Evolutionary conservation across 1,140 invertebrate genomes (phyloP).

Genomic region (Drosophila trapezifrons): DNA sequence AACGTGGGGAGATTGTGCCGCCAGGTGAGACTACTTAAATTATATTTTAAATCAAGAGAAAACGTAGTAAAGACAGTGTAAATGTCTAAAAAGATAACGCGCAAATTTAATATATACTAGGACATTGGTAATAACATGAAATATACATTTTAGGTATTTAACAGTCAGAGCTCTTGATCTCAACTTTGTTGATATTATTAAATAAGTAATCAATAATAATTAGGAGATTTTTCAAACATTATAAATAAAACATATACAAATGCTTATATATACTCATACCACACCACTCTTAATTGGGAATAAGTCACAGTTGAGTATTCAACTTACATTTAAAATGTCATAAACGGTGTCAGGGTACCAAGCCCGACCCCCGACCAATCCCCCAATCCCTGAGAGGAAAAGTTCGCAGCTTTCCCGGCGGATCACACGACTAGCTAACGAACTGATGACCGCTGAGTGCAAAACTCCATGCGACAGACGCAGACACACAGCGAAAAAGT

Average conservation of each 20-base stretch:
- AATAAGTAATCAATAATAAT: too few species aligned
- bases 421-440: constrained; percentile 37
- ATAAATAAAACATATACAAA: too few species aligned
- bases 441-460: constrained; percentile 71
- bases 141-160: too few species aligned
- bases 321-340: constrained; percentile 31
- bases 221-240: too few species aligned
- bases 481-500: constrained; percentile 53
- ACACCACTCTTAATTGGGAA: background rate
- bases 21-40: constrained; percentile 87
- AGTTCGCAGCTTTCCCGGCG: constrained; percentile 14
- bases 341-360: constrained; percentile 16
- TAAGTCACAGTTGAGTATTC: background rate
- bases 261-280: too few species aligned
- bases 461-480: constrained; percentile 31
- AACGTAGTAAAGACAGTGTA: background rate
- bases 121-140: too few species aligned
- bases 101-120: too few species aligned
- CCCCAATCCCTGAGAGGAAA: constrained; percentile 20
- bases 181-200: too few species aligned
- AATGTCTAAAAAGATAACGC: background rate
- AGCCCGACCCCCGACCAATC: background rate
- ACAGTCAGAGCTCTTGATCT: too few species aligned
- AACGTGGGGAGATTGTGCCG: constrained; percentile 91
- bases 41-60: background rate